Conservation (phyloP, 1,140 invertebrate genomes). For the Drosophila repleta region DNA sequence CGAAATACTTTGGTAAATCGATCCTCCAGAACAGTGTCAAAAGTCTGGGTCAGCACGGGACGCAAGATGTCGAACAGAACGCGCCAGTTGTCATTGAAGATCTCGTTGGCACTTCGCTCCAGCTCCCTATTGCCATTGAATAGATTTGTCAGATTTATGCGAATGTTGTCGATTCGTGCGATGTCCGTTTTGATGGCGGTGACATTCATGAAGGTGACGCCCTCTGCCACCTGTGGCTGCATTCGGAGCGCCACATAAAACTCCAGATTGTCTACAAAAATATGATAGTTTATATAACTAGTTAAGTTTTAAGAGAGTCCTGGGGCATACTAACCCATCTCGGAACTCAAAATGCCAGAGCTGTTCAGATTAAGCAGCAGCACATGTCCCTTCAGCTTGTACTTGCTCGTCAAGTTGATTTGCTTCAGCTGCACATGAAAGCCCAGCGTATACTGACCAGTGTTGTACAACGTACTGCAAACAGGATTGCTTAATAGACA, state of each 20-base stretch:
- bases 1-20: constrained; percentile 48
- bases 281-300: too few species aligned
- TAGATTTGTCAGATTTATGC: constrained; percentile 46
- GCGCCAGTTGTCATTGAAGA: constrained; percentile 75
- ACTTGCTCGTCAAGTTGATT: constrained; percentile 29
- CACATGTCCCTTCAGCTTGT: constrained; percentile 33
- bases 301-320: too few species aligned
- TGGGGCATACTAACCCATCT: constrained; percentile 18
- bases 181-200: constrained; percentile 37
- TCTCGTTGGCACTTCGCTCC: constrained; percentile 63
- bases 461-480: constrained; percentile 19
- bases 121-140: constrained; percentile 64
- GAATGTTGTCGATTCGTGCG: constrained; percentile 31
- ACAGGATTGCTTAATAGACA: too few species aligned
- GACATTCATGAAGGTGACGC: constrained; percentile 33
- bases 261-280: constrained; percentile 44
- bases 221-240: constrained; percentile 19
- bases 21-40: constrained; percentile 37
- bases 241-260: constrained; percentile 33
- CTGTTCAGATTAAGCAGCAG: constrained; percentile 40
- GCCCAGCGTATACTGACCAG: constrained; percentile 29
- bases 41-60: constrained; percentile 49
- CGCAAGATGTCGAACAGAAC: constrained; percentile 59
- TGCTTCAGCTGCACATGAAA: constrained; percentile 38
- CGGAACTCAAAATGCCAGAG: constrained; percentile 19